Percentiles rank a stretch among this genome's conserved stretches.
phyloP scores from a whole-genome alignment of 2,797 vertebrate genomes.

The Manis javanica region DNA sequence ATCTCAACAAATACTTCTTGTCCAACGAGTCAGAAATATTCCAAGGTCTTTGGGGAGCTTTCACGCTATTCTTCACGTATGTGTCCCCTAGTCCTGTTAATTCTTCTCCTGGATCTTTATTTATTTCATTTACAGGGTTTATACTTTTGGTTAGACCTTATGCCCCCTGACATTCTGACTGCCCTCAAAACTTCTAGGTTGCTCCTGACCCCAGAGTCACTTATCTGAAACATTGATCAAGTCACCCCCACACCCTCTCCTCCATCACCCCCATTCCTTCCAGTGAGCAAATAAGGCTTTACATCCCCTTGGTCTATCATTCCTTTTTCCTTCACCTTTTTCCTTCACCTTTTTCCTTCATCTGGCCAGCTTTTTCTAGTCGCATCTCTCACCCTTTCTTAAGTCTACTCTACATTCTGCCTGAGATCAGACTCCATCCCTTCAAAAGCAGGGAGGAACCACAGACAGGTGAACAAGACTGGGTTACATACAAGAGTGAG shows the following conservation, averaged over 20 bases:
- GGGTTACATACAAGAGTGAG: accelerated
- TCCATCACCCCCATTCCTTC: accelerated
- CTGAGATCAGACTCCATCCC: neutral
- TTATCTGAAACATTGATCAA: neutral
- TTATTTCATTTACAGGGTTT: neutral
- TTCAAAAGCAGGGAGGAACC: too few species aligned
- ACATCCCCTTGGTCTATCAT: neutral
- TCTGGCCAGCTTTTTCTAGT: neutral
- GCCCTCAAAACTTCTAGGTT: neutral
- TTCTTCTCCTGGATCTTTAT: neutral
- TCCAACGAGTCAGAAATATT: neutral
- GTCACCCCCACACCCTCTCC: neutral
- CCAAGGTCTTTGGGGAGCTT: neutral
- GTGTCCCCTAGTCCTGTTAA: neutral
- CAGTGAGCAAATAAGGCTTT: neutral
- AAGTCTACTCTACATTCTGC: neutral
- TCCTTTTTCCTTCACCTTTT: neutral
- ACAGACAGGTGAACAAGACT: too few species aligned
- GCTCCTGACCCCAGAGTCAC: neutral
- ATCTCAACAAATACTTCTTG: too few species aligned
- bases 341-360: neutral
- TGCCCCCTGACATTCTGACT: neutral
- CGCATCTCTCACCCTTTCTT: neutral
- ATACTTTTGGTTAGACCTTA: neutral
- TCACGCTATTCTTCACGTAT: neutral